Evolutionary conservation across 2,113 vertebrate genomes (phyloP), one percentile per base, ranked within the genome.

Genomic region (Machaerirhynchus nigripectus): DNA sequence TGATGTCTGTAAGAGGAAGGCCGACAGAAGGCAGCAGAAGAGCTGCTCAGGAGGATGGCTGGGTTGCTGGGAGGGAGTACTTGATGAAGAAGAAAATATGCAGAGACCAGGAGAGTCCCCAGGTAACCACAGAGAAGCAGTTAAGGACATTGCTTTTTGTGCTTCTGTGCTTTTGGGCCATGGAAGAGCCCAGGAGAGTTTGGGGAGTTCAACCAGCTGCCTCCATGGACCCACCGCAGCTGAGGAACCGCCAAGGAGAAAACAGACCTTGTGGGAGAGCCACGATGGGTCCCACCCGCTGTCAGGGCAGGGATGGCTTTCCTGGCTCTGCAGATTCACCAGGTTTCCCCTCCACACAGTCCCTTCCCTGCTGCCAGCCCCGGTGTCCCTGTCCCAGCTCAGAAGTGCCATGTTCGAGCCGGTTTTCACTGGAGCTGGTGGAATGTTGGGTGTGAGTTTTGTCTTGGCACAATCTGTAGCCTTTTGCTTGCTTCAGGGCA

Each of bases 81-180:
- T 84, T 55, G 23, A 67, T 70, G 59, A 70, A 81, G 71, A 59
- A 88, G 75, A 74, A 47, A 94, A 92, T n/a, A 92, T 30, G 16
- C 26, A 55, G n/a, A 46, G 23, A 44, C 15, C 31, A 73, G 35
- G 47, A 77, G 44, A 65, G 35, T 88, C 90, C 79, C 79, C 47
- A 84, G 68, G 30, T 80, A 65, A 46, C 27, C 19, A 23, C 0
- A 74, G 26, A 27, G 50, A 55, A 63, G 35, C 16, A 69, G 31
- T 93, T 86, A 49, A 90, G 87, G 83, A 91, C 63, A 93, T 95
- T 96, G 55, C 13, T 90, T 88, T 86, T 74, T 3, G 11, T 59
- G 71, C 63, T 84, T 88, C 88, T 65, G 23, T 65, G 63, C 20
- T 77, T 93, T 68, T 77, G 88, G 63, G 50, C 56, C 52, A 22